Evolutionary conservation across 2,797 vertebrate genomes (phyloP), one percentile per base, ranked within the genome.

Genomic region (Notolepis coatsorum): DNA sequence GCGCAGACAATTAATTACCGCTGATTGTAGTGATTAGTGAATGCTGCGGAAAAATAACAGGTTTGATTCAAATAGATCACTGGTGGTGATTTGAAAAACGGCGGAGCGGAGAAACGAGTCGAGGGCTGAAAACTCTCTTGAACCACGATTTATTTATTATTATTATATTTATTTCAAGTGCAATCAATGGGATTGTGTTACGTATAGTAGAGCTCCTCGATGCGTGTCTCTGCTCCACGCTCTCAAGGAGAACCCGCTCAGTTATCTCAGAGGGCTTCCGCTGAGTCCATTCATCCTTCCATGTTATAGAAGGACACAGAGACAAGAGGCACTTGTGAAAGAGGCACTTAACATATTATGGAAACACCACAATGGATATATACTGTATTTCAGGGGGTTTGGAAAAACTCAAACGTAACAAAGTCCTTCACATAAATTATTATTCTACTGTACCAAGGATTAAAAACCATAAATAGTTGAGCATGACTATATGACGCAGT

Each of bases 61-160:
- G 20, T 50, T 35, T 75, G 72, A 88, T 89, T 71, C 61, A 75
- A 21, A 63, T 61, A 33, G 18, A 43, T 17, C 0, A 47, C 5
- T 63, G 71, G 75, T 81, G 77, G 57, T 65, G 47, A 46, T 71
- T 68, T 51, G 50, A 68, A 50, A 61, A 48, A 68, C 15, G 50
- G 18, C 17, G 39, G 71, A n/a, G 75, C 66, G 71, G 73, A 77
- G 75, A 53, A 77, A 79, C 38, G 15, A 15, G 38, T 41, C 13
- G n/a, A n/a, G n/a, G n/a, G n/a, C n/a, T n/a, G n/a, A n/a, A n/a
- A n/a, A n/a, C n/a, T n/a, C n/a, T n/a, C n/a, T n/a, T n/a, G n/a
- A n/a, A n/a, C n/a, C n/a, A n/a, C n/a, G n/a, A n/a, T n/a, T n/a
- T n/a, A n/a, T n/a, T n/a, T n/a, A n/a, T n/a, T n/a, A n/a, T n/a